Percentiles rank a stretch among this genome's conserved stretches.
Evolutionary conservation across 2,113 vertebrate species (phyloP).

Genomic region (Actenoides hombroni): DNA sequence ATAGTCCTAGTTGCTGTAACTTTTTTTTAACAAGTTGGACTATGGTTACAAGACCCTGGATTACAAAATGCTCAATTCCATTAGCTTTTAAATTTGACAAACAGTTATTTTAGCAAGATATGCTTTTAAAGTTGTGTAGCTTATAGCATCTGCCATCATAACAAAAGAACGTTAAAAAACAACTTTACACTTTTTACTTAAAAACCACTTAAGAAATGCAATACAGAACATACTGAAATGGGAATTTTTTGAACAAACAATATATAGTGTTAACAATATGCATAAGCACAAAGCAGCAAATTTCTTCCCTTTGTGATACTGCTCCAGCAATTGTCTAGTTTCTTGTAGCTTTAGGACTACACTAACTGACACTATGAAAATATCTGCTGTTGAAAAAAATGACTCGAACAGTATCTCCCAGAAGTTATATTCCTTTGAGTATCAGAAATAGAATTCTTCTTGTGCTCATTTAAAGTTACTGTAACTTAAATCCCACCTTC

Average conservation of each 20-base stretch:
- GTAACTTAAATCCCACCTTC: conserved; percentile 65
- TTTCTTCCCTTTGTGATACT: conserved; percentile 34
- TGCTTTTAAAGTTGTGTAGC: neutral
- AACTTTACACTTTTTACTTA: conserved; percentile 74
- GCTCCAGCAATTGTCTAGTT: conserved; percentile 44
- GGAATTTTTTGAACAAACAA: conserved; percentile 56
- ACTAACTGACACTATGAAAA: conserved; percentile 40
- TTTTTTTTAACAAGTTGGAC: neutral
- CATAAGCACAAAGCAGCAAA: conserved; percentile 69
- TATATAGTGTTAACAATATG: conserved; percentile 59
- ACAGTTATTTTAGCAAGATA: conserved; percentile 25
- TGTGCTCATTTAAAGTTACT: conserved; percentile 50
- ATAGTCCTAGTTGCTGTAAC: neutral
- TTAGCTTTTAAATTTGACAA: conserved; percentile 11
- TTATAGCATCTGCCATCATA: conserved; percentile 13
- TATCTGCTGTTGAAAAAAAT: conserved; percentile 51
- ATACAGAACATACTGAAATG: conserved; percentile 69
- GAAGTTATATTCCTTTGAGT: conserved; percentile 52
- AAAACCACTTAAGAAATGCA: conserved; percentile 74
- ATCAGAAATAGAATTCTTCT: conserved; percentile 32
- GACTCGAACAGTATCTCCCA: conserved; percentile 38
- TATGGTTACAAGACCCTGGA: conserved; percentile 25
- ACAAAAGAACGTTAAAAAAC: conserved; percentile 59
- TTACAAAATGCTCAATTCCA: conserved; percentile 46
- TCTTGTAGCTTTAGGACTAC: conserved; percentile 11